Conservation (phyloP, 2,888 invertebrate genomes). For the Phalangium opilio region DNA sequence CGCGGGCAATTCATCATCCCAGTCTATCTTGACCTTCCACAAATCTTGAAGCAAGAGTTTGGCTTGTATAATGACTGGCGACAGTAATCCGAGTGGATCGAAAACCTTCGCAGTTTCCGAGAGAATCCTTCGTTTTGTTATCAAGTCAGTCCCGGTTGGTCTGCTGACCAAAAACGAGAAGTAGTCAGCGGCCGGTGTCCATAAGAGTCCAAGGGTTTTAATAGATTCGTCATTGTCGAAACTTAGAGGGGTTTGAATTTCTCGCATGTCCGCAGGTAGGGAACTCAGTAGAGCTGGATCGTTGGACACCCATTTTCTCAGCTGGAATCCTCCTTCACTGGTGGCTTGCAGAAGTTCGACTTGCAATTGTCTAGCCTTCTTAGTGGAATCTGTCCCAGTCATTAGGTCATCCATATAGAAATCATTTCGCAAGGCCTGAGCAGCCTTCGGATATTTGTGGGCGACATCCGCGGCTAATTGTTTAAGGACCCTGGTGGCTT, state of each 20-base stretch:
- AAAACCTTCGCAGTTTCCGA: neutral
- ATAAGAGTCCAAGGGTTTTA: no score
- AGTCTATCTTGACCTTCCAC: neutral
- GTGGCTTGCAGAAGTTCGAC: no score
- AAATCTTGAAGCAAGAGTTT: neutral
- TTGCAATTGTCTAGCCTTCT: no score
- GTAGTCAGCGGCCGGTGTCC: no score
- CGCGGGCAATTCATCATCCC: neutral
- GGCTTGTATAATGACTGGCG: neutral
- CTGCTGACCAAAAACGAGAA: neutral
- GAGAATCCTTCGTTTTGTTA: neutral
- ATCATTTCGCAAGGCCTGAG: constrained; percentile 15
- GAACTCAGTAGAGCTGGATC: neutral
- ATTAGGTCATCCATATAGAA: constrained; percentile 25
- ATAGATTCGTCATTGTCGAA: neutral
- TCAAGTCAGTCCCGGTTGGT: neutral
- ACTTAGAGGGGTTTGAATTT: neutral
- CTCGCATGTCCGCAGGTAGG: neutral
- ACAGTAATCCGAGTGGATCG: neutral
- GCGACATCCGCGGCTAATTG: no score
- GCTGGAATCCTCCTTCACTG: no score
- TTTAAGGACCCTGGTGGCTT: constrained; percentile 22
- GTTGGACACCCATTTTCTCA: constrained; percentile 2
- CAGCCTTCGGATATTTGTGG: no score
- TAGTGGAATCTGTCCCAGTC: no score